A percentile compares a stretch with the other conserved stretches of the same genome.
These are phyloP conservation scores for Dryococelus australis DNA, from an alignment of 2,888 invertebrate genomes.

Conservation along the genomic window DNA sequence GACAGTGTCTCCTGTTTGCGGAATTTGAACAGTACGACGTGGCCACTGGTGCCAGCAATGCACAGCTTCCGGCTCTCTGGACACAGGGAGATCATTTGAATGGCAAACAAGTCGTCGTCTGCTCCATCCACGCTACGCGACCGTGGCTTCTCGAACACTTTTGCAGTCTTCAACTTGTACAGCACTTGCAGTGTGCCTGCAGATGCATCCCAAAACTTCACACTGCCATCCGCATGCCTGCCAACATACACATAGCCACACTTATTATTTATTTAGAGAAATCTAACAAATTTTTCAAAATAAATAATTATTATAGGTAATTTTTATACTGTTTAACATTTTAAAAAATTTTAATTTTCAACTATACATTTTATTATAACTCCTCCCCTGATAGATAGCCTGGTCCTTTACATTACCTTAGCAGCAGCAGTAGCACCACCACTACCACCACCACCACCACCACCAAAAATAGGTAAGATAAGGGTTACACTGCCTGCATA, in stretches of 20 bases:
- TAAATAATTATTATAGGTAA: too few relatives aligned
- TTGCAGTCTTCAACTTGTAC: slow-evolving; percentile 97
- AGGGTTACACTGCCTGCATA: too few relatives aligned
- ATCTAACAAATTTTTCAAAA: too few relatives aligned
- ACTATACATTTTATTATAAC: too few relatives aligned
- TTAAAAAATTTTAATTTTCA: too few relatives aligned
- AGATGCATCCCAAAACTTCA: slow-evolving; percentile 99
- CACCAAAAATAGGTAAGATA: too few relatives aligned
- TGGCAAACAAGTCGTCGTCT: slow-evolving; percentile 88
- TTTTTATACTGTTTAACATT: too few relatives aligned
- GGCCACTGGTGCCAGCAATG: slow-evolving; percentile 90
- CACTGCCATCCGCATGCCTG: slow-evolving; percentile 96
- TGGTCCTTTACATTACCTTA: too few relatives aligned
- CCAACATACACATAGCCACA: neutral
- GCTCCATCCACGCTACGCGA: slow-evolving; percentile 67
- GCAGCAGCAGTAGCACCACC: too few relatives aligned
- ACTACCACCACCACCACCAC: too few relatives aligned
- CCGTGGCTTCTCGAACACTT: slow-evolving; percentile 82
- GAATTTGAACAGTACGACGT: slow-evolving; percentile 96
- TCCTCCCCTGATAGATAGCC: too few relatives aligned
- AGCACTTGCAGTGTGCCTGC: slow-evolving; percentile 94
- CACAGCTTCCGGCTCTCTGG: slow-evolving; percentile 91
- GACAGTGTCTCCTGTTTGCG: slow-evolving; percentile 87
- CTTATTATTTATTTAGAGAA: too few relatives aligned
- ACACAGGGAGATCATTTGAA: slow-evolving; percentile 90